These are phyloP conservation scores for Tenthredo distinguenda DNA, from an alignment of 2,888 invertebrate genomes.

Conservation along the genomic window DNA sequence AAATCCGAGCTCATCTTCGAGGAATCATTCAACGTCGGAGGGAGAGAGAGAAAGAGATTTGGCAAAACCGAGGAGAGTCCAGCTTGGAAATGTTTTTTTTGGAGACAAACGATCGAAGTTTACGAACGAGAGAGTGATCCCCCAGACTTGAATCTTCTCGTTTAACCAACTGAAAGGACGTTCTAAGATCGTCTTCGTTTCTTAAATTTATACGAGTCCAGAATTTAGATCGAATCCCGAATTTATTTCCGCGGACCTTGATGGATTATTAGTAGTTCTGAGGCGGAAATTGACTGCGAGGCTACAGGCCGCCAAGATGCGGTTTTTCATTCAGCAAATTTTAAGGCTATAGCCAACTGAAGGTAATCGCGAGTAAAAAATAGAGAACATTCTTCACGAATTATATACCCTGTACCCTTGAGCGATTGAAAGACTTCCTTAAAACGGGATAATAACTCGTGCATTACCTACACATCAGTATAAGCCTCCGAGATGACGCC, in stretches of 20 bases:
- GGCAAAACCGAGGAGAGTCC: neutral
- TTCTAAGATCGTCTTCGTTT: neutral
- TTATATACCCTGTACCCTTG: neutral
- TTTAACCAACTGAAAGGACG: neutral
- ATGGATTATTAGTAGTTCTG: neutral
- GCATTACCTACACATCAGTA: neutral
- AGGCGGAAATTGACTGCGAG: neutral
- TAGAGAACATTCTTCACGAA: neutral
- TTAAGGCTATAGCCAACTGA: neutral
- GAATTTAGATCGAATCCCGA: neutral
- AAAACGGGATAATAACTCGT: slow-evolving; percentile 4
- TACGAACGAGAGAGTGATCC: neutral
- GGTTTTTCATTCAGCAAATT: neutral
- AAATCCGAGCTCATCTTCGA: slow-evolving; percentile 1
- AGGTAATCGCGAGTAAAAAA: neutral
- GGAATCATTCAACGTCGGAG: neutral
- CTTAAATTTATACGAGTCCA: neutral
- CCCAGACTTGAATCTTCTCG: neutral
- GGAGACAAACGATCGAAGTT: neutral
- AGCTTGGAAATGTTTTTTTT: neutral
- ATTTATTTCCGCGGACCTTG: neutral
- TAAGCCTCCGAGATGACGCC: slow-evolving; percentile 16
- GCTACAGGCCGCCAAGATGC: neutral
- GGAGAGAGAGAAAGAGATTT: neutral
- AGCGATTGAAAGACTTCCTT: neutral